Percentiles rank a stretch among this genome's conserved stretches.
These are phyloP conservation scores for Ianthella basta DNA, from an alignment of 37 sponge, comb jelly and placozoan genomes.

Conservation along the genomic window DNA sequence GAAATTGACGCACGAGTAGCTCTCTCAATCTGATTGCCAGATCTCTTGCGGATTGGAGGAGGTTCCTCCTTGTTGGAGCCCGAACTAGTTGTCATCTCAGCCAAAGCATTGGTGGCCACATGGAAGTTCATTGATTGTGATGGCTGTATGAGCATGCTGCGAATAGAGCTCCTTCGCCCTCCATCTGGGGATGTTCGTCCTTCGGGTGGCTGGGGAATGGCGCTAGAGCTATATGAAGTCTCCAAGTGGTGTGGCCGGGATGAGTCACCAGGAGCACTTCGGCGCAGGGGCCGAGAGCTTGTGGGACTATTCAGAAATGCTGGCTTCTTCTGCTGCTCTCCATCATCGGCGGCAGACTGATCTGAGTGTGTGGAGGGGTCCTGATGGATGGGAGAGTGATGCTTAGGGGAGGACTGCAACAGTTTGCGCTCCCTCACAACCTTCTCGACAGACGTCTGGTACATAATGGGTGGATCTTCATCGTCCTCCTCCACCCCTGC, in stretches of 20 bases:
- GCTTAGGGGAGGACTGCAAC: no score
- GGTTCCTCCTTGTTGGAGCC: not conserved
- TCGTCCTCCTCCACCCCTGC: not conserved
- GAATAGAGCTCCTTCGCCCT: not conserved
- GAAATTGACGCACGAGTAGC: slow-evolving; percentile 23
- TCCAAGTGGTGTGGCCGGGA: not conserved
- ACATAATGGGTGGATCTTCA: not conserved
- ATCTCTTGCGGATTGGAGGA: not conserved
- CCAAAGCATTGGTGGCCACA: not conserved
- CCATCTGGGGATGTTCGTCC: not conserved
- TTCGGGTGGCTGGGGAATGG: not conserved
- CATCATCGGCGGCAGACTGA: no score
- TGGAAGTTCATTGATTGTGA: not conserved
- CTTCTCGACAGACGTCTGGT: slow-evolving; percentile 13
- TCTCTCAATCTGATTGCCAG: not conserved
- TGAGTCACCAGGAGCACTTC: no score
- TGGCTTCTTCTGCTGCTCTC: not conserved
- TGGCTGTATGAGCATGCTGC: slow-evolving; percentile 20
- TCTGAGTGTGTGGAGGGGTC: not conserved
- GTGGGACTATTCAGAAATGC: not conserved
- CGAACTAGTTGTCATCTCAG: no score
- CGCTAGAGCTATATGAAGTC: not conserved
- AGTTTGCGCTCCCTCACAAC: not conserved
- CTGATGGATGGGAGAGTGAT: no score
- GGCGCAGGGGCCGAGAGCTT: not conserved